Evolutionary conservation across 1,140 invertebrate genomes (phyloP).

Genomic region (Trichonephila clavipes): DNA sequence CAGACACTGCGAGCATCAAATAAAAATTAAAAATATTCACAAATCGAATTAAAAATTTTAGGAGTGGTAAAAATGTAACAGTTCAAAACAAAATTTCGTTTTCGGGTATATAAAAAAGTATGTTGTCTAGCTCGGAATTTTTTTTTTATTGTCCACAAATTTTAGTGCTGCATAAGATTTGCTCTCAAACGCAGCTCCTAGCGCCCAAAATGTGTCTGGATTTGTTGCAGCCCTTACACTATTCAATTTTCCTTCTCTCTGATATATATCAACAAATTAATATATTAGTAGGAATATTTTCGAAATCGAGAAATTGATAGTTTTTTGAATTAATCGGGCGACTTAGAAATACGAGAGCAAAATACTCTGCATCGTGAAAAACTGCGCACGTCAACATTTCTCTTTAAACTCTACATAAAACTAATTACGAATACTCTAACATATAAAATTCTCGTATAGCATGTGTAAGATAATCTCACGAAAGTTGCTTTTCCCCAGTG

Average conservation of each 20-base stretch:
- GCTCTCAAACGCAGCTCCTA: slow-evolving; percentile 48
- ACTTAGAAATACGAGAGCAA: slow-evolving; percentile 75
- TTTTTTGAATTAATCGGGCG: slow-evolving; percentile 66
- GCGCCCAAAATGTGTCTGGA: slow-evolving; percentile 58
- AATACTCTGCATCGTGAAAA: slow-evolving; percentile 73
- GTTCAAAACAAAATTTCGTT: background rate
- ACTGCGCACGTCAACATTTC: slow-evolving; percentile 65
- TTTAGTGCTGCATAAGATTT: slow-evolving; percentile 38
- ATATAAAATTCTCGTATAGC: slow-evolving; percentile 60
- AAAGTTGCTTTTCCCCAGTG: slow-evolving; percentile 57
- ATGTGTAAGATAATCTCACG: slow-evolving; percentile 47
- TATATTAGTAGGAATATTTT: slow-evolving; percentile 71
- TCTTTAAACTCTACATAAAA: slow-evolving; percentile 61
- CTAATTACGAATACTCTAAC: slow-evolving; percentile 57
- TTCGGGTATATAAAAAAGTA: background rate
- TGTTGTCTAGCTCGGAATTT: background rate
- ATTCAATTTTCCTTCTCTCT: slow-evolving; percentile 46
- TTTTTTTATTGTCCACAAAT: background rate
- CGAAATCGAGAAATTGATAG: slow-evolving; percentile 67
- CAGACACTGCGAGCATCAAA: background rate
- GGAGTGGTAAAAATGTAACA: background rate
- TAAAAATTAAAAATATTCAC: background rate
- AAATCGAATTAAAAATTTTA: background rate
- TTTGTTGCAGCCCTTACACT: slow-evolving; percentile 68
- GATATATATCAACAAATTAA: slow-evolving; percentile 54